phyloP scores from a whole-genome alignment of 2,888 invertebrate species.

The Mycalesis mineus region DNA sequence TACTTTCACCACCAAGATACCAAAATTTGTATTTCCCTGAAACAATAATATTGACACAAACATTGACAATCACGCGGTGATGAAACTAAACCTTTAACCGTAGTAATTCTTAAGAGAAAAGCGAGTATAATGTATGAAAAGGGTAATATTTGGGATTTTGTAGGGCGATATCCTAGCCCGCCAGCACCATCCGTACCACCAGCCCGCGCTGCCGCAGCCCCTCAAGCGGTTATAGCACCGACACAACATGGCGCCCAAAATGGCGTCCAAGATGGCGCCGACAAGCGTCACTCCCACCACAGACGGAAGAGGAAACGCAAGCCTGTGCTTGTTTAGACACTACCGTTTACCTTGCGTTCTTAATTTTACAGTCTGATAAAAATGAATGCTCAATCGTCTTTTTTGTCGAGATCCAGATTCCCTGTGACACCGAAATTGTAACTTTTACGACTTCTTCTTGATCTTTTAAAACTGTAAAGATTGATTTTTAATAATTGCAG shows the following conservation, averaged over 20 bases:
- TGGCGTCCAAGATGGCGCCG: slow-evolving; percentile 34
- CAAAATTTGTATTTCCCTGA: neutral
- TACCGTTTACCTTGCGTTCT: slow-evolving; percentile 20
- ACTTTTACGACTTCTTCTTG: neutral
- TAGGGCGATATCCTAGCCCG: slow-evolving; percentile 72
- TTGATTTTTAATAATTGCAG: neutral
- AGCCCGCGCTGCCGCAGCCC: slow-evolving; percentile 63
- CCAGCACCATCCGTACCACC: slow-evolving; percentile 72
- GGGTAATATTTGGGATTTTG: slow-evolving; percentile 64
- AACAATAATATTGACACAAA: neutral
- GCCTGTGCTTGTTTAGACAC: slow-evolving; percentile 61
- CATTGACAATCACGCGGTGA: slow-evolving; percentile 14
- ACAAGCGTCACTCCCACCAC: slow-evolving; percentile 50
- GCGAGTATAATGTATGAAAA: slow-evolving; percentile 61
- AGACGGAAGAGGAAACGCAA: slow-evolving; percentile 62
- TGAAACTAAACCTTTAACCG: slow-evolving; percentile 23
- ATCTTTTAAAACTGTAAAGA: neutral
- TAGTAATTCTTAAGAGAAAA: slow-evolving; percentile 17
- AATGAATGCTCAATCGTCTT: slow-evolving; percentile 46
- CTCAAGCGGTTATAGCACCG: slow-evolving; percentile 74
- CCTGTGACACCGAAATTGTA: neutral
- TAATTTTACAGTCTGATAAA: slow-evolving; percentile 27
- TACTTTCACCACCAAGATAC: slow-evolving; percentile 27
- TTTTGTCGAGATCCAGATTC: slow-evolving; percentile 23
- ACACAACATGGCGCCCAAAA: slow-evolving; percentile 35